phyloP scores from a whole-genome alignment of 2,888 invertebrate species.

The Eupelmus urozonus region DNA sequence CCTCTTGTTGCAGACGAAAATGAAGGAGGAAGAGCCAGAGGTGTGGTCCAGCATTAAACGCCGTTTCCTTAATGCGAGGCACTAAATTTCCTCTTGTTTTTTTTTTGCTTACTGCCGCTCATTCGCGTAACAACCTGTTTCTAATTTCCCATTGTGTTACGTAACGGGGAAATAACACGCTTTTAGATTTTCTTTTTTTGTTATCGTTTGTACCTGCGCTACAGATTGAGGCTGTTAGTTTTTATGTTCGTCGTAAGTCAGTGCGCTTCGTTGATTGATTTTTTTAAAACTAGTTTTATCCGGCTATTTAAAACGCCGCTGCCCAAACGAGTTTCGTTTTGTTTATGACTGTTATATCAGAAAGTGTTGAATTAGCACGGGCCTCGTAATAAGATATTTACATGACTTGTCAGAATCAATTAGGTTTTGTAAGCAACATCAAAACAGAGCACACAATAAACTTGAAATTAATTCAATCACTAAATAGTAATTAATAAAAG shows the following conservation, averaged over 20 bases:
- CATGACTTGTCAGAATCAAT: too few species aligned
- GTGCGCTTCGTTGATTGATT: neutral
- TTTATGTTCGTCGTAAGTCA: neutral
- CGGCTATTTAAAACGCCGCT: too few species aligned
- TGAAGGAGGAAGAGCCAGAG: slow-evolving; percentile 50
- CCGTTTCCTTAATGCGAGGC: slow-evolving; percentile 48
- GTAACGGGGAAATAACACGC: neutral
- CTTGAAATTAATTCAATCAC: too few species aligned
- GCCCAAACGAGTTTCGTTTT: neutral
- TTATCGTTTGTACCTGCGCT: neutral
- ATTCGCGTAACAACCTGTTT: slow-evolving; percentile 46
- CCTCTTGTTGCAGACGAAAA: slow-evolving; percentile 32
- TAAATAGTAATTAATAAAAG: too few species aligned
- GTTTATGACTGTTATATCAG: neutral
- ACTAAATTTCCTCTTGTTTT: slow-evolving; percentile 47
- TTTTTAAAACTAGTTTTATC: neutral
- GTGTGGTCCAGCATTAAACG: slow-evolving; percentile 49
- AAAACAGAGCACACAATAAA: too few species aligned
- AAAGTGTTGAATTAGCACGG: too few species aligned
- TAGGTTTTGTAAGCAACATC: too few species aligned
- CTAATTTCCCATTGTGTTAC: slow-evolving; percentile 56
- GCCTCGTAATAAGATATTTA: too few species aligned
- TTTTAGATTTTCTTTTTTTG: neutral
- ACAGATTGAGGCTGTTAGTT: neutral
- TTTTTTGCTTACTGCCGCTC: neutral